Conservation (phyloP, 37 sponge, comb jelly and placozoan genomes). For the Spongilla lacustris region DNA sequence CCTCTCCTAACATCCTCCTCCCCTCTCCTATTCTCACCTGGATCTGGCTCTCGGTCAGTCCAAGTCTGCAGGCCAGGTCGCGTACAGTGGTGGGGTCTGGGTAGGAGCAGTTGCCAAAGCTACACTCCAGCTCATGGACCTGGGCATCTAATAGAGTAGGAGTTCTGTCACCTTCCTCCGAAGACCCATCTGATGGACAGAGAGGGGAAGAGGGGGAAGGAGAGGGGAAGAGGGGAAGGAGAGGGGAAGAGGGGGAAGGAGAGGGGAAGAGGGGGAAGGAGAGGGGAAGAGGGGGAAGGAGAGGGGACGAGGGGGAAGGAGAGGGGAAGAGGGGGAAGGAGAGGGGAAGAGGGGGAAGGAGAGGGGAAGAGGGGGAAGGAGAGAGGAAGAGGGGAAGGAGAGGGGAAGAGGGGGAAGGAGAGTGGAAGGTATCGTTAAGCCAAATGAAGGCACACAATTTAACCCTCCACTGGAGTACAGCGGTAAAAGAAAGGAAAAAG, state of each 20-base stretch:
- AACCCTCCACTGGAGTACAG: not conserved
- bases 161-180: not conserved
- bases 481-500: not conserved
- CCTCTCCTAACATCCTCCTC: not conserved
- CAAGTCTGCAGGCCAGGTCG: not conserved
- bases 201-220: not conserved
- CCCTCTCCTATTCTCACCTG: not conserved
- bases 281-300: not conserved
- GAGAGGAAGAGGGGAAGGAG: not conserved
- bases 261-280: not conserved
- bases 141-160: slow-evolving; percentile 1
- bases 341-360: not conserved
- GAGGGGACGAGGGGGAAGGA: not conserved
- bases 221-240: not conserved
- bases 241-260: not conserved
- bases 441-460: not conserved
- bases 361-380: not conserved
- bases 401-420: not conserved
- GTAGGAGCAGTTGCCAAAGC: not conserved
- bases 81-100: not conserved
- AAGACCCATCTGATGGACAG: not conserved
- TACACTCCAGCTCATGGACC: not conserved
- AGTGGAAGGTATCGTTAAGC: not conserved
- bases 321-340: not conserved
- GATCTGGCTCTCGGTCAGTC: not conserved